Base-by-base conservation (phyloP, 2,113 vertebrate species). In the Pagrus major region DNA sequence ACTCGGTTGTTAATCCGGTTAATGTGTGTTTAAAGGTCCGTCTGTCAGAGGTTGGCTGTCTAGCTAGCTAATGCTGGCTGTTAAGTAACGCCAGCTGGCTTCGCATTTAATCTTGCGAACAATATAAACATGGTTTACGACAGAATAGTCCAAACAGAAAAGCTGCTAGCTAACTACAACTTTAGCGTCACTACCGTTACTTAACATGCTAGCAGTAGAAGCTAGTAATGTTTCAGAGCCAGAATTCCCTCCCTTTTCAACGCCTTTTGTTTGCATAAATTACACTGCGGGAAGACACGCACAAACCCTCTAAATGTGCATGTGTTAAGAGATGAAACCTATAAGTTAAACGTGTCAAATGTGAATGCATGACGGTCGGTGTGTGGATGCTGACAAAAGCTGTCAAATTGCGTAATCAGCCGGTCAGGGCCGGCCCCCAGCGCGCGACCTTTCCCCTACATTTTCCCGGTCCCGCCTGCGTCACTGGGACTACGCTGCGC, bases 401-500 rank as follows among this genome's bases (percentile, higher is more conserved):
- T 12, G 67, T 42, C 16, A 39, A 5, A 29, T 89, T 87, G 81
- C 73, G 29, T 86, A 80, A 88, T 29, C 9, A 6, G 61, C 31
- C 68, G 47, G 59, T 35, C 41, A 18, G 54, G 27, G 14, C 51
- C 59, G 42, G 44, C 33, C 39, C 6, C 61, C 29, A 7, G 58
- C 29, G 42, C 37, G 63, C 65, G 64, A 94, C 93, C 93, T 93
- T 94, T 94, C 82, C 66, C 80, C 92, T 73, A 92, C 44, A 78
- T 88, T 41, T 23, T 52, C 15, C 12, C 18, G 47, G 9, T 46
- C 15, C 33, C 66, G 42, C 0, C 14, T 76, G 49, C 93, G 78
- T 90, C 90, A 92, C 25, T 0, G 4, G 4, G 2, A 3, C 21
- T 25, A 51, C 44, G 73, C 23, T 20, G 29, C 68, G 54, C 58